Evolutionary conservation across 2,888 invertebrate species (phyloP).

Genomic region (Cryptocephalus moraei): DNA sequence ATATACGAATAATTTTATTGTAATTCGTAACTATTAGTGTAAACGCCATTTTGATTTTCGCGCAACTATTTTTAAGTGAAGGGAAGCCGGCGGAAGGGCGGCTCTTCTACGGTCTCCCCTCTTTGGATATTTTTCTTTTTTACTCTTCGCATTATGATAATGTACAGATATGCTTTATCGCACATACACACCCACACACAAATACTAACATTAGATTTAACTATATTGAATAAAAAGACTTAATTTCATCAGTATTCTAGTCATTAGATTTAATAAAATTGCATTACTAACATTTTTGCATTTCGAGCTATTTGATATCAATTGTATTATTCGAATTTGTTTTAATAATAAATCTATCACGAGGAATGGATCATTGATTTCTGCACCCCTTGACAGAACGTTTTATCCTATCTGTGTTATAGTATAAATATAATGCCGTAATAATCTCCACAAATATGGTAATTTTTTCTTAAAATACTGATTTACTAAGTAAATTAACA

Average conservation of each 20-base stretch:
- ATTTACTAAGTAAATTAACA: no score
- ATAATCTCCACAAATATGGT: no score
- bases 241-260: constrained; percentile 34
- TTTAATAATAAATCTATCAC: constrained; percentile 1
- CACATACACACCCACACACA: constrained; percentile 11
- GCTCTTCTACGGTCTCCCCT: not conserved
- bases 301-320: no score
- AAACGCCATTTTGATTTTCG: not conserved
- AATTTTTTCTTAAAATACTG: no score
- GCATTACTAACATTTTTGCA: no score
- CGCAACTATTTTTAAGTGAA: constrained; percentile 2
- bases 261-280: constrained; percentile 23
- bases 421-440: no score
- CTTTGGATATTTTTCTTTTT: constrained; percentile 5
- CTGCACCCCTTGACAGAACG: no score
- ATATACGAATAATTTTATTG: constrained; percentile 3
- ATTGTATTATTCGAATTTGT: no score
- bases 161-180: not conserved
- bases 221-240: constrained; percentile 24
- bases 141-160: not conserved
- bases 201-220: constrained; percentile 18
- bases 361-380: no score
- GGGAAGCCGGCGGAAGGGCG: no score
- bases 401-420: no score
- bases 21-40: no score